A percentile compares a stretch with the other conserved stretches of the same genome.
Conservation (phyloP, 2,113 vertebrate genomes). For the Haemorhous mexicanus region DNA sequence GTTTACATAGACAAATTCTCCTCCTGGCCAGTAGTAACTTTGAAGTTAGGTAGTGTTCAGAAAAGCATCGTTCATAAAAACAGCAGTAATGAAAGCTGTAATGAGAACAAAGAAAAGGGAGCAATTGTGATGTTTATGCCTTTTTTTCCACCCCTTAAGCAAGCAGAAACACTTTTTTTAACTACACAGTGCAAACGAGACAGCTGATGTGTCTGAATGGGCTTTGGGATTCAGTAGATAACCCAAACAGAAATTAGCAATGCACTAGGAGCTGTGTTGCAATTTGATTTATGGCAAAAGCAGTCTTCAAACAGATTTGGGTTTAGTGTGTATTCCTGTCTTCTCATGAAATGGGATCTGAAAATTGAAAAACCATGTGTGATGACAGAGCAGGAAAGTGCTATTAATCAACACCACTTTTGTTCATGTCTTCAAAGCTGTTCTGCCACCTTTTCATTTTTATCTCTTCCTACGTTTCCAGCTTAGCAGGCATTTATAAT, state of each 20-base stretch:
- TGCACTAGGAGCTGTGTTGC: not conserved
- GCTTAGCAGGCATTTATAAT: slow-evolving; percentile 9
- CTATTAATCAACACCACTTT: slow-evolving; percentile 55
- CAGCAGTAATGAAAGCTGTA: not conserved
- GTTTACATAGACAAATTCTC: not conserved
- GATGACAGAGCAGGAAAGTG: slow-evolving; percentile 14
- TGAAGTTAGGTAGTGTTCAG: not conserved
- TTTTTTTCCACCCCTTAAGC: not conserved
- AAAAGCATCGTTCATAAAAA: not conserved
- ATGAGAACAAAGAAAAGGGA: not conserved
- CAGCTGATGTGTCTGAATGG: not conserved
- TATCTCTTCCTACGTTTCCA: slow-evolving; percentile 13
- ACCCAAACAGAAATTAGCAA: not conserved
- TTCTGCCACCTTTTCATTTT: slow-evolving; percentile 21
- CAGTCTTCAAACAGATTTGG: slow-evolving; percentile 23
- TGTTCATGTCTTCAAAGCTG: slow-evolving; percentile 8
- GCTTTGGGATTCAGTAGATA: not conserved
- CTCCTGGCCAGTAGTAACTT: not conserved
- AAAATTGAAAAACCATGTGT: slow-evolving; percentile 3
- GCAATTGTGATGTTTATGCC: not conserved
- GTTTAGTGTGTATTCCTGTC: not conserved
- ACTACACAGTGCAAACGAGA: not conserved
- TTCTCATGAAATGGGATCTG: not conserved
- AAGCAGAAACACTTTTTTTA: not conserved
- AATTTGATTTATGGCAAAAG: slow-evolving; percentile 28